These are phyloP conservation scores for Dicyrtoma fusca DNA, from an alignment of 2,888 invertebrate species.

Conservation along the genomic window DNA sequence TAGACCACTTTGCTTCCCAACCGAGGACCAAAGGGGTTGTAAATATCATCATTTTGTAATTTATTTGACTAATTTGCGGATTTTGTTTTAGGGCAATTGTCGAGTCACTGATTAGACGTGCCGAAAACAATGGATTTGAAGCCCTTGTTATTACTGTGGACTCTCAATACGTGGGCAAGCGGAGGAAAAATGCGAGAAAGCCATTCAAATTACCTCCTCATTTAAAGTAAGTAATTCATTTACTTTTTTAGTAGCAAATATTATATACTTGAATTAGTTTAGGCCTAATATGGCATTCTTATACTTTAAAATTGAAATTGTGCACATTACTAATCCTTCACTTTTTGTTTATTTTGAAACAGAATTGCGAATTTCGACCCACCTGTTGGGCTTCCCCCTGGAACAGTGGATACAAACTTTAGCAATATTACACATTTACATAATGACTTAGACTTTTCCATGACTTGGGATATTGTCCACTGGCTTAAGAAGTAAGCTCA, in stretches of 20 bases:
- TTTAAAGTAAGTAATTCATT: conserved; percentile 42
- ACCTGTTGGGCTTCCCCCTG: conserved; percentile 16
- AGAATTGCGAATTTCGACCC: conserved; percentile 76
- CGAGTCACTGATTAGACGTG: conserved; percentile 71
- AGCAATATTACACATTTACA: conserved; percentile 63
- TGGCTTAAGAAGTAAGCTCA: conserved; percentile 75
- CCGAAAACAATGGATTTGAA: conserved; percentile 79
- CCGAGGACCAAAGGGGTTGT: background rate
- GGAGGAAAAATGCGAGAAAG: conserved; percentile 59
- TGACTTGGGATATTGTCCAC: conserved; percentile 81
- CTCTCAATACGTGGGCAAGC: conserved; percentile 81
- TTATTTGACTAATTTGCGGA: background rate
- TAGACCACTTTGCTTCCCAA: no score
- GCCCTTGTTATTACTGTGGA: conserved; percentile 88
- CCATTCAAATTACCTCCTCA: conserved; percentile 48
- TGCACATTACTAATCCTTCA: background rate
- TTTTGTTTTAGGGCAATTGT: conserved; percentile 68
- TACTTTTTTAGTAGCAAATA: no score
- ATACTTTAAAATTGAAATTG: background rate
- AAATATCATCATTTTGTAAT: background rate
- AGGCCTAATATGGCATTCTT: background rate
- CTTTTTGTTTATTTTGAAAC: conserved; percentile 36
- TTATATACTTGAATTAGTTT: background rate
- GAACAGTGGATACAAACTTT: conserved; percentile 11
- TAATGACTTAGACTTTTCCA: conserved; percentile 73